Percentiles rank a stretch among this genome's conserved stretches.
Evolutionary conservation across 2,797 vertebrate genomes (phyloP).

Genomic region (Loris lydekkerianus): DNA sequence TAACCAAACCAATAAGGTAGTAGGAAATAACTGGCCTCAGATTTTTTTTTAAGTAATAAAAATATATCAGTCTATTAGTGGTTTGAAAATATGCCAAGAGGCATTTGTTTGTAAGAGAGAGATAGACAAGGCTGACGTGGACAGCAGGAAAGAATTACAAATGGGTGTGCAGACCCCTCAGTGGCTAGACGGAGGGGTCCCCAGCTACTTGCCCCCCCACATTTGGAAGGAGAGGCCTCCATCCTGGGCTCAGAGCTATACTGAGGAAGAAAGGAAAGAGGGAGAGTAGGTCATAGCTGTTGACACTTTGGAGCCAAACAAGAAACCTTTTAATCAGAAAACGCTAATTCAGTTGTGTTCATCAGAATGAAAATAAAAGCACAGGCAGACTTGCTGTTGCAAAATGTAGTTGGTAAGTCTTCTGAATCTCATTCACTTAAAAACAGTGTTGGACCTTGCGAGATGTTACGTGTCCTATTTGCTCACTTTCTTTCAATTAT

Average conservation of each 20-base stretch:
- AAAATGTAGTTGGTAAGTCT: not conserved
- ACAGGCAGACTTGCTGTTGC: not conserved
- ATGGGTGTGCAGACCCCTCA: not conserved
- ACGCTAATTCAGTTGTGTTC: not conserved
- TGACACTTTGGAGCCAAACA: not conserved
- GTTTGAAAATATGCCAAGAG: not conserved
- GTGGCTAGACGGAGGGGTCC: not conserved
- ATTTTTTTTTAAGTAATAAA: not conserved
- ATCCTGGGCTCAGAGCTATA: not conserved
- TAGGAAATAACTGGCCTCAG: not conserved
- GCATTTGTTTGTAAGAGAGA: not conserved
- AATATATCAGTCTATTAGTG: not conserved
- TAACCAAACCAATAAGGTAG: not conserved
- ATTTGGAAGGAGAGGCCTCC: not conserved
- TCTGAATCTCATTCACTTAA: slow-evolving; percentile 56
- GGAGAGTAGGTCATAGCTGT: not conserved
- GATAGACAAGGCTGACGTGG: not conserved
- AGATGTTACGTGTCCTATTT: not conserved
- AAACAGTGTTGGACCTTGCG: not conserved
- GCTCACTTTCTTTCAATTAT: slow-evolving; percentile 80
- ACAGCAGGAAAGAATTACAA: not conserved
- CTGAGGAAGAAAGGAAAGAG: not conserved
- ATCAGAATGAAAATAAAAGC: slow-evolving; percentile 46
- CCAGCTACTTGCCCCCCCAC: no score
- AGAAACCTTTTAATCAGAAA: slow-evolving; percentile 24